Evolutionary conservation across 2,797 vertebrate species (phyloP).

Genomic region (Todus mexicanus): DNA sequence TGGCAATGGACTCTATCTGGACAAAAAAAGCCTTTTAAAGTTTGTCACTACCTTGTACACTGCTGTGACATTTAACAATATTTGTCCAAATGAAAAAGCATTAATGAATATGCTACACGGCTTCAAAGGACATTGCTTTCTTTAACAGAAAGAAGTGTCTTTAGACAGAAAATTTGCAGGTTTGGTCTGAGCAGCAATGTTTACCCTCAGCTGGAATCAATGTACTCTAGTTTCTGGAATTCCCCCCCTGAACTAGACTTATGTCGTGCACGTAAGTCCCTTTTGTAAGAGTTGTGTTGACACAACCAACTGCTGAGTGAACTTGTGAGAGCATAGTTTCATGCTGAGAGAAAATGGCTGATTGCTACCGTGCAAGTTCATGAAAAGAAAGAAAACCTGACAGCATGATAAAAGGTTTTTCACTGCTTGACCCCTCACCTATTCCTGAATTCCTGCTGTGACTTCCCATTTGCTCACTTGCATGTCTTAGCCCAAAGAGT

Average conservation of each 20-base stretch:
- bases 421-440: constrained; percentile 60
- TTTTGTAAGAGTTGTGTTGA: constrained; percentile 70
- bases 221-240: constrained; percentile 9
- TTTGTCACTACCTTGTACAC: neutral
- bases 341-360: constrained; percentile 65
- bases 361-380: constrained; percentile 43
- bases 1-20: neutral
- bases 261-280: constrained; percentile 50
- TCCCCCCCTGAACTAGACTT: constrained; percentile 38
- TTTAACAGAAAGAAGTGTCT: neutral
- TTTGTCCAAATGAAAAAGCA: neutral
- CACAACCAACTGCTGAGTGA: constrained; percentile 73
- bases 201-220: constrained; percentile 31
- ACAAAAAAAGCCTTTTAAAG: neutral
- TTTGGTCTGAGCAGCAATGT: neutral
- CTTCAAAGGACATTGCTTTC: neutral
- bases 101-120: neutral
- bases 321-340: constrained; percentile 61
- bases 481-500: neutral
- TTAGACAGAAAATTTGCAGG: neutral
- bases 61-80: neutral
- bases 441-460: constrained; percentile 23
- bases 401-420: constrained; percentile 62
- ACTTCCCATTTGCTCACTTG: constrained; percentile 54
- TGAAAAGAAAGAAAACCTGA: constrained; percentile 58